Evolutionary conservation across 37 sponge, comb jelly and placozoan genomes (phyloP), one percentile per base, ranked within the genome.

Genomic region (Ianthella basta): DNA sequence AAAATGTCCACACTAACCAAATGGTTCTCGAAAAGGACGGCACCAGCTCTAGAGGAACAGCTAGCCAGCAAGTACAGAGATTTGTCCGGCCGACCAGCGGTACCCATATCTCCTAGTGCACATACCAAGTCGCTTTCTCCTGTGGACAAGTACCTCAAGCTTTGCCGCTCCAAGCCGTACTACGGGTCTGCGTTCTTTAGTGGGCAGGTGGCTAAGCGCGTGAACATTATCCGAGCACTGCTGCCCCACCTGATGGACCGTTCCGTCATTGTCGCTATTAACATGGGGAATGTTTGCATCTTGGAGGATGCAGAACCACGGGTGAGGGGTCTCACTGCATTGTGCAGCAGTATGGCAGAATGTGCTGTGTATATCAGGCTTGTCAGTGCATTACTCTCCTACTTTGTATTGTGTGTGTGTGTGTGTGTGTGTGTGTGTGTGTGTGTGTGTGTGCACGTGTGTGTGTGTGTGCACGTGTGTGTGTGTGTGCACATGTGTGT

Each of bases 171-270:
- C 15, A 90, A 88, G 59, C 86, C 90, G 10, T 93, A 72, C 83
- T 93, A 93, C 73, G 94, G 91, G 86, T 82, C 82, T 21, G 88
- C 83, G 19, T 65, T 93, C 75, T 93, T 93, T 56, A 36, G 67
- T 24, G 94, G 94, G 13, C 83, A 86, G 60, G 67, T 90, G 35
- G 84, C 87, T 59, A 67, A 81, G 13, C 50, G 56, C 14, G 68
- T 83, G n/a, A 89, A 87, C 15, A 54, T 79, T 15, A 65, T 80
- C 19, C n/a, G 37, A 60, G 64, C 80, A 24, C 41, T 88, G 29
- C 83, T 94, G 34, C 78, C 78, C 20, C 29, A 29, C 19, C 63
- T 82, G 73, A 64, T 54, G 30, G 91, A 90, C 38, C 83, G 90
- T 37, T 82, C 63, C 36, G 88, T 93, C 44, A 73, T 85, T 4